phyloP scores from a whole-genome alignment of 1,140 invertebrate species.

The Leptinotarsa texana region DNA sequence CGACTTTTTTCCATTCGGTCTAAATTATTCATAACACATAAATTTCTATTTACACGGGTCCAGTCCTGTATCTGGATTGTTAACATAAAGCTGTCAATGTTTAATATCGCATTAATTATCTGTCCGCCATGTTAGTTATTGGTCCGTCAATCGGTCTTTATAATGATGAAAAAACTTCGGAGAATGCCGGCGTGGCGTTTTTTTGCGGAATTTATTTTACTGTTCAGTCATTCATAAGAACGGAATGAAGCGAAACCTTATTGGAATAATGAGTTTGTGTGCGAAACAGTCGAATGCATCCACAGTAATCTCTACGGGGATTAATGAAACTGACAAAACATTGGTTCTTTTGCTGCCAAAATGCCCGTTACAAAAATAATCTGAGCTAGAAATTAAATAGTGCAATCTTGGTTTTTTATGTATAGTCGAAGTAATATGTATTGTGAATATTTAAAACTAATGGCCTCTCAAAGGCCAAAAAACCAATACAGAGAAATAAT shows the following conservation, averaged over 20 bases:
- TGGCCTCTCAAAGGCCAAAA: no score
- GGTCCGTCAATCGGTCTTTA: background rate
- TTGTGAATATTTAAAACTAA: no score
- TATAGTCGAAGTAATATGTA: no score
- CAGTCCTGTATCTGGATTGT: slow-evolving; percentile 46
- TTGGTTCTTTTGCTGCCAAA: no score
- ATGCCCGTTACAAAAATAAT: no score
- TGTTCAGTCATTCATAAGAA: background rate
- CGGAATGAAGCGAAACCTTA: background rate
- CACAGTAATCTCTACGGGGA: no score
- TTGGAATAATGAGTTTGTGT: no score
- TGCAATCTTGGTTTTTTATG: no score
- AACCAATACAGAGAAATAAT: no score
- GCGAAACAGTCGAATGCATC: no score
- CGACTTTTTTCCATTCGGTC: slow-evolving; percentile 33
- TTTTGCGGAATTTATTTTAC: background rate
- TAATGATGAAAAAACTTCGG: slow-evolving; percentile 8
- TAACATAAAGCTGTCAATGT: slow-evolving; percentile 51
- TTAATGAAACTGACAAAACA: no score
- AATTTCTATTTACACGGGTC: slow-evolving; percentile 46
- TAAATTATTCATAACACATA: slow-evolving; percentile 51
- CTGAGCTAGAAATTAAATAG: no score
- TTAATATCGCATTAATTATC: slow-evolving; percentile 39
- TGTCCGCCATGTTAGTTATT: slow-evolving; percentile 16
- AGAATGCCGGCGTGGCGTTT: background rate